Evolutionary conservation across 2,888 invertebrate species (phyloP).

Genomic region (Augochlorella aurata): DNA sequence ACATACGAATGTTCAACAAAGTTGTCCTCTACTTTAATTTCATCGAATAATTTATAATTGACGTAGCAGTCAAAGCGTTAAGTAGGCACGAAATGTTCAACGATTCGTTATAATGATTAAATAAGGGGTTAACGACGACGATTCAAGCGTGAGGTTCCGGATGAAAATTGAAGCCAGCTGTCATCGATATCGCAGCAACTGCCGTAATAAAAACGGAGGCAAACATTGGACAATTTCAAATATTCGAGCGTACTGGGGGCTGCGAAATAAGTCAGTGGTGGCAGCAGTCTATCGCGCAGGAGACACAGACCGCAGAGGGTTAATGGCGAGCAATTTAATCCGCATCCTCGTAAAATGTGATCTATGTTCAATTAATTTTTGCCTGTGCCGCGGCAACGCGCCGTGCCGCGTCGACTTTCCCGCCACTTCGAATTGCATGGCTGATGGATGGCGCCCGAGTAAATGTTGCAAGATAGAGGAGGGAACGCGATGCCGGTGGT

Average conservation of each 20-base stretch:
- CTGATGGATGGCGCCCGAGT: conserved; percentile 9
- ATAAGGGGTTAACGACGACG: not conserved
- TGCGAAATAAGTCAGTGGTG: conserved; percentile 5
- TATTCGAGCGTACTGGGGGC: not conserved
- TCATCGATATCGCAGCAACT: not conserved
- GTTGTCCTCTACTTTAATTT: too few species aligned
- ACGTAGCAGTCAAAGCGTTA: too few species aligned
- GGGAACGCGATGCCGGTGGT: not conserved
- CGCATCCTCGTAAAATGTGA: conserved; percentile 23
- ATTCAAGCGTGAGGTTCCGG: not conserved
- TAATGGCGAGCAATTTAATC: conserved; percentile 16
- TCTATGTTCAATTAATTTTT: conserved; percentile 32
- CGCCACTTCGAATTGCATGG: conserved; percentile 21
- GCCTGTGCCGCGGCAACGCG: not conserved
- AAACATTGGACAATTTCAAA: not conserved
- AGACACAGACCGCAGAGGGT: conserved; percentile 3
- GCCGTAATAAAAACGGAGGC: not conserved
- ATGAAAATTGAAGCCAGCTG: not conserved
- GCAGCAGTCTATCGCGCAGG: not conserved
- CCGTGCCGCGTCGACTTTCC: conserved; percentile 2
- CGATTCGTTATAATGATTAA: too few species aligned
- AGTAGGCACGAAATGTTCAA: too few species aligned
- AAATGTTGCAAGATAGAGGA: conserved; percentile 19
- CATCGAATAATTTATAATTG: too few species aligned
- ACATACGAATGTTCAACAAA: too few species aligned